Base-by-base conservation (phyloP, 2,888 invertebrate species). In the Dione vanillae region DNA sequence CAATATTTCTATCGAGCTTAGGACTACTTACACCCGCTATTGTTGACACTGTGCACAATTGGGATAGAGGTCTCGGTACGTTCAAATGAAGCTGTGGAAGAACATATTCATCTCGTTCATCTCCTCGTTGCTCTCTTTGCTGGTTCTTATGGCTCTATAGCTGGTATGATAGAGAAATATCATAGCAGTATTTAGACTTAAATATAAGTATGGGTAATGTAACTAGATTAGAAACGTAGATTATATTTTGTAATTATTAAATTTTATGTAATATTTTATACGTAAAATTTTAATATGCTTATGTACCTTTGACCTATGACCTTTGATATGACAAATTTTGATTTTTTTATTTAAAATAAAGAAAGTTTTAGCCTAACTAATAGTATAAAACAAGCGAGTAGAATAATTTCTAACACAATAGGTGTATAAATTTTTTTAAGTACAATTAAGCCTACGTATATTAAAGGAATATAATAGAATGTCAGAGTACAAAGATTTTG, bases 1-100 rank as follows among this genome's bases (percentile, higher is more conserved):
- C 98, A 2, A 94, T 95, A 67, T 95, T 95, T 79, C 94, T 96
- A 72, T 96, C 96, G 3, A 94, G 94, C 56, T 92, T 96, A 62
- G 98, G 98, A 1, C 94, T 97, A 41, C 92, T 96, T 64, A 95
- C 96, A 9, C 97, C 97, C 20, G 96, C 96, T 9, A 89, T 96
- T 47, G 94, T 97, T 8, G 96, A 97, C 82, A 96, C 95, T 0
- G 94, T 97, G 3, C 94, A 96, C 75, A 93, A 95, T 73, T 96
- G 96, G 95, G 95, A 95, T 37, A 73, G 73, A 69, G 79, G 76
- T 3, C 93, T 96, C 1, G 97, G 97, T 0, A 80, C 80, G 20
- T 93, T 93, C 75, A 94, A 95, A 59, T 96, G 96, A 94, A 94
- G 65, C 85, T 97, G 0, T 92, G 94, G 82, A 97, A 97, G 84